These are phyloP conservation scores for Ascaphus truei DNA, from an alignment of 2,113 vertebrate genomes.

Conservation along the genomic window DNA sequence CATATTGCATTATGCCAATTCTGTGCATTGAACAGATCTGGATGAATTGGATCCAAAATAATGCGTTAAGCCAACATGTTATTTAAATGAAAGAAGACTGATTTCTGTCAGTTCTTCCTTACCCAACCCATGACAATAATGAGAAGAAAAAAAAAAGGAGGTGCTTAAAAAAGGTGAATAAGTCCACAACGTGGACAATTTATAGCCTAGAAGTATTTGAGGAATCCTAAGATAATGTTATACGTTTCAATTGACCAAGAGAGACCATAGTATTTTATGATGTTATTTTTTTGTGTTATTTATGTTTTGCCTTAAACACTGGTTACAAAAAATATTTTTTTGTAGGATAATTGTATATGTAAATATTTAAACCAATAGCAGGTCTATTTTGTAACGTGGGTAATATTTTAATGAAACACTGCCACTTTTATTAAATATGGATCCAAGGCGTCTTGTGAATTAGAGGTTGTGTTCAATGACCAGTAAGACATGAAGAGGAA, in stretches of 20 bases:
- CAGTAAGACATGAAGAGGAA: too few relatives aligned
- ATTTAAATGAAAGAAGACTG: background rate
- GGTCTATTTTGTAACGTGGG: background rate
- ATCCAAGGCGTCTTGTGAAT: too few relatives aligned
- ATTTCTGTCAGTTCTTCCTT: background rate
- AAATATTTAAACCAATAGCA: background rate
- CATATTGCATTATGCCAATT: too few relatives aligned
- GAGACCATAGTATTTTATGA: background rate
- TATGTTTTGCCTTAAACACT: too few relatives aligned
- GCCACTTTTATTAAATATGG: conserved; percentile 17
- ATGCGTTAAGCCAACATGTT: too few relatives aligned
- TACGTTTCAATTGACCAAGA: background rate
- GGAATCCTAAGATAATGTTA: background rate
- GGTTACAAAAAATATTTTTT: background rate
- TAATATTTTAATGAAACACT: conserved; percentile 4
- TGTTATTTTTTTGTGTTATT: conserved; percentile 9
- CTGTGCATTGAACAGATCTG: too few relatives aligned
- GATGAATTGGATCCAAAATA: too few relatives aligned
- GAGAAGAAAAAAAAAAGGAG: too few relatives aligned
- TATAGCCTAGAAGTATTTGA: background rate
- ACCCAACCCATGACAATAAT: too few relatives aligned
- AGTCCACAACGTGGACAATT: background rate
- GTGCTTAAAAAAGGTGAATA: too few relatives aligned
- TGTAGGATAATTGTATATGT: background rate
- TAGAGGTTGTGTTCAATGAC: too few relatives aligned